Evolutionary conservation across 2,888 invertebrate species (phyloP), one percentile per base, ranked within the genome.

Genomic region (Rugalucina vietnamica): DNA sequence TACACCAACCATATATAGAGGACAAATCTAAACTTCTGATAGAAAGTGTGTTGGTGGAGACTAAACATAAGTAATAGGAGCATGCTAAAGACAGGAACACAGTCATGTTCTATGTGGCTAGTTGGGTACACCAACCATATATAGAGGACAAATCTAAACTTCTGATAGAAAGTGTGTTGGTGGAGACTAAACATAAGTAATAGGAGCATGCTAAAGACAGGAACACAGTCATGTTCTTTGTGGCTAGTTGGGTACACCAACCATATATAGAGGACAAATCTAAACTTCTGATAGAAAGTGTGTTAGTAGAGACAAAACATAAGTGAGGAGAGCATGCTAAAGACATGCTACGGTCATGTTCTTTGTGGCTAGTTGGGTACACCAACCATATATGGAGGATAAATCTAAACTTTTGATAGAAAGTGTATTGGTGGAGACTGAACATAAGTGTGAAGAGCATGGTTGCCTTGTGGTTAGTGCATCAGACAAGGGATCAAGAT

Each of bases 101-200:
- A 65, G 92, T 95, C 14, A 95, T 95, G 95, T 95, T 95, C 90
- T 94, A 95, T 88, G 95, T 95, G 54, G 93, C 95, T 18, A 93
- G 94, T 65, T 96, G 96, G 96, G 93, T 95, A 1, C 95, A 95
- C 90, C 95, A 96, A 88, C 93, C 94, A 21, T 93, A 95, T 89
- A 93, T 96, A 57, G 87, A 89, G 24, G 76, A 80, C n/a, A 78
- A 78, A 21, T 74, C 82, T 54, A 72, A 86, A 60, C 29, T 92
- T 5, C 50, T 91, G n/a, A 54, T 94, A 21, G 92, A 93, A 74
- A 91, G 91, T 65, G 77, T 93, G 85, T 81, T 94, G n/a, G 69
- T 89, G 37, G 94, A 94, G 84, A 93, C 93, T n/a, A 92, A 92
- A 21, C 93, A 93, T 85, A 92, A 90, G 74, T 85, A 10, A 43